Evolutionary conservation across 2,888 invertebrate species (phyloP).

Genomic region (Aphidoletes aphidimyza): DNA sequence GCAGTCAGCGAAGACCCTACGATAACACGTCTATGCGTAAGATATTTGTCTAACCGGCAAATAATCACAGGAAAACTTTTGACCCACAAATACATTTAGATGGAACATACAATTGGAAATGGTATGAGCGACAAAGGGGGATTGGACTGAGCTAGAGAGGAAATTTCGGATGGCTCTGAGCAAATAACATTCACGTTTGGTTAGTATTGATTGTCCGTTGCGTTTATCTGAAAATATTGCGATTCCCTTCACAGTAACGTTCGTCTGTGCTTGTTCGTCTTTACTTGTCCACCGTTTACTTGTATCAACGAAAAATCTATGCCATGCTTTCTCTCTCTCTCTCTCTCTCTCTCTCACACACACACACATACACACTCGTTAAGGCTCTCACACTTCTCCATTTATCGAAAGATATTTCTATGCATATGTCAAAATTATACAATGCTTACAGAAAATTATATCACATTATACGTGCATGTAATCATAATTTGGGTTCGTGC

Average conservation of each 20-base stretch:
- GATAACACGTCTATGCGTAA: not conserved
- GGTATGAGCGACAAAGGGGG: not conserved
- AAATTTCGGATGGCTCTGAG: too few species aligned
- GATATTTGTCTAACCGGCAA: not conserved
- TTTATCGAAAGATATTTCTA: not conserved
- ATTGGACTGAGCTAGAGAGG: too few species aligned
- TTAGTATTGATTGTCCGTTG: too few species aligned
- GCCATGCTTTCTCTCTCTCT: not conserved
- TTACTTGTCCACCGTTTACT: too few species aligned
- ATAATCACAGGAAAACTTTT: constrained; percentile 51
- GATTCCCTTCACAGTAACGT: too few species aligned
- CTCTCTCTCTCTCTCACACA: not conserved
- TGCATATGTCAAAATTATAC: constrained; percentile 1
- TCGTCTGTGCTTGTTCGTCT: too few species aligned
- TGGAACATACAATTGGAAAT: not conserved
- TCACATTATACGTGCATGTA: constrained; percentile 22
- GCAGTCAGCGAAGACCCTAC: not conserved
- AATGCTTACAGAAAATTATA: constrained; percentile 3
- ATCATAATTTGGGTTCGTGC: constrained; percentile 9
- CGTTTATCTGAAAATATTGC: too few species aligned
- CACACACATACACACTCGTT: too few species aligned
- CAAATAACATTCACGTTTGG: too few species aligned
- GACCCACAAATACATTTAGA: constrained; percentile 35
- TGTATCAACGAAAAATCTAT: too few species aligned
- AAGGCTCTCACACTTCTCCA: not conserved